phyloP scores from a whole-genome alignment of 2,888 invertebrate species.

The Adelognathus sp. region DNA sequence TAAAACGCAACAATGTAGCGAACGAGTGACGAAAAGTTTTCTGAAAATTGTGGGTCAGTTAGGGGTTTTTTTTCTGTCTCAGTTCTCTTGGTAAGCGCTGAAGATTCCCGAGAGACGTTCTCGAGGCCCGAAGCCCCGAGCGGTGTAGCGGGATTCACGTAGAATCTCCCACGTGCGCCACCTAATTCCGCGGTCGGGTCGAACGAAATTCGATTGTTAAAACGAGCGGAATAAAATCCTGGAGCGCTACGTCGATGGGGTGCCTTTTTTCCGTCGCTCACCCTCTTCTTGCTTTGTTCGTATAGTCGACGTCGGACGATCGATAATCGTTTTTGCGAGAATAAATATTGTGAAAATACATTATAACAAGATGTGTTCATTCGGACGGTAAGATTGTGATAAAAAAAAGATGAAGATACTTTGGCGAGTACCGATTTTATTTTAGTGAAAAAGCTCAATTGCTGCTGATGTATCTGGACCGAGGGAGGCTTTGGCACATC shows the following conservation, averaged over 20 bases:
- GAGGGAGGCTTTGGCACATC: too few species aligned
- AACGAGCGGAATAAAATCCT: conserved; percentile 53
- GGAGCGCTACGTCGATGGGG: conserved; percentile 15
- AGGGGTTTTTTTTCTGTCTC: background rate
- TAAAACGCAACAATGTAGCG: background rate
- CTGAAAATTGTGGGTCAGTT: conserved; percentile 26
- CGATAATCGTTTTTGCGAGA: conserved; percentile 7
- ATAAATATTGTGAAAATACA: background rate
- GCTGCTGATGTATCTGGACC: too few species aligned
- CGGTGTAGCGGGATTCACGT: conserved; percentile 28
- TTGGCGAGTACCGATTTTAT: too few species aligned
- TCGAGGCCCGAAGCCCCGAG: conserved; percentile 29
- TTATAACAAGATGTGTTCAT: background rate
- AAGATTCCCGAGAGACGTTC: conserved; percentile 44
- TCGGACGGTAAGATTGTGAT: too few species aligned
- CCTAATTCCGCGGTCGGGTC: conserved; percentile 56
- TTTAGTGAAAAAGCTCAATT: background rate
- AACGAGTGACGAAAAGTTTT: conserved; percentile 24
- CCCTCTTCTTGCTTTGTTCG: background rate
- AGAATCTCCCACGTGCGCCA: conserved; percentile 25
- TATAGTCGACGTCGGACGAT: background rate
- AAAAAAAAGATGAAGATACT: background rate
- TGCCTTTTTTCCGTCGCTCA: background rate
- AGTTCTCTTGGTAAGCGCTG: conserved; percentile 4
- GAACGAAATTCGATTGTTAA: conserved; percentile 63